Evolutionary conservation across 2,797 vertebrate species (phyloP).

Genomic region (Mormyrus proboscirostris): DNA sequence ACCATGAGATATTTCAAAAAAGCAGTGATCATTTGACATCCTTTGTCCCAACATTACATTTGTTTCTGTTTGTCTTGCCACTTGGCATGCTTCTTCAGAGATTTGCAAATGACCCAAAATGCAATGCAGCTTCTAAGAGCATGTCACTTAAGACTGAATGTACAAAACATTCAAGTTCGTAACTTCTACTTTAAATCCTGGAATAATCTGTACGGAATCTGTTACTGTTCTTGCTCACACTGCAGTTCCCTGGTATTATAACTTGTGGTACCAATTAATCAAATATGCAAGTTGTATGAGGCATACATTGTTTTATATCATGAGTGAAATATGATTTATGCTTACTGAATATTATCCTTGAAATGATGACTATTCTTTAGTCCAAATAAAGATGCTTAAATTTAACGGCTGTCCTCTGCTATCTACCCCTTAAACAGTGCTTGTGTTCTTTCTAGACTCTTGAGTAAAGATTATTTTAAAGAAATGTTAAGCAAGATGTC

Average conservation of each 20-base stretch:
- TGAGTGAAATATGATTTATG: constrained; percentile 43
- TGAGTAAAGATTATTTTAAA: background rate
- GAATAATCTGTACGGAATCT: constrained; percentile 29
- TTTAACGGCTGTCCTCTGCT: constrained; percentile 16
- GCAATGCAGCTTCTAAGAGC: constrained; percentile 51
- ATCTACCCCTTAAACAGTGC: background rate
- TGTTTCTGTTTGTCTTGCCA: constrained; percentile 19
- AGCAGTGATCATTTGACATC: background rate
- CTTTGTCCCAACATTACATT: background rate
- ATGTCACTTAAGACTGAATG: constrained; percentile 46
- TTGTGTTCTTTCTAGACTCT: background rate
- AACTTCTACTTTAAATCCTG: constrained; percentile 33
- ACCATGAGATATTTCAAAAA: background rate
- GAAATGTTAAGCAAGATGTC: background rate
- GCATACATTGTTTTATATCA: constrained; percentile 41
- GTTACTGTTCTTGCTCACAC: constrained; percentile 37
- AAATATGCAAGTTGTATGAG: constrained; percentile 49
- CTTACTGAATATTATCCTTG: constrained; percentile 53
- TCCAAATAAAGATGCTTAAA: constrained; percentile 53
- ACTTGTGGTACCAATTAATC: constrained; percentile 24
- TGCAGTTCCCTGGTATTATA: constrained; percentile 31
- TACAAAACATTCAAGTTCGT: constrained; percentile 42
- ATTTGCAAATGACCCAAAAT: constrained; percentile 32
- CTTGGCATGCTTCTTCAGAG: constrained; percentile 43
- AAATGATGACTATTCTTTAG: constrained; percentile 41